Percentiles rank a stretch among this genome's conserved stretches.
These are phyloP conservation scores for Bostrychus sinensis DNA, from an alignment of 2,113 vertebrate species.

Conservation along the genomic window DNA sequence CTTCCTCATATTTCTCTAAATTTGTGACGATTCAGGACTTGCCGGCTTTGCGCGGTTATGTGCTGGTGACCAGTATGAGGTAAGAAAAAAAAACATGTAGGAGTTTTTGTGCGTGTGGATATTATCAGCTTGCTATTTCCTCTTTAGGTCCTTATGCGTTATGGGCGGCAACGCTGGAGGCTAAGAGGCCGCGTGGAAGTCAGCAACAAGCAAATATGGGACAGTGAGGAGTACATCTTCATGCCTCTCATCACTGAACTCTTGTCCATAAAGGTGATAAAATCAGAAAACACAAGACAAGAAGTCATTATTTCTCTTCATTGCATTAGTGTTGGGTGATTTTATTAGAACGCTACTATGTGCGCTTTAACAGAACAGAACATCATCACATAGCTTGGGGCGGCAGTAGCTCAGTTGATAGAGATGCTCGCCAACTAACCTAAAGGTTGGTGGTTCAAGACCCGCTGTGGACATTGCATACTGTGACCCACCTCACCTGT, in stretches of 20 bases:
- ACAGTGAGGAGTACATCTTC: conserved; percentile 96
- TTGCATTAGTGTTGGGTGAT: too few species aligned
- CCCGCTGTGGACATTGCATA: too few species aligned
- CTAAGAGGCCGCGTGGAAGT: conserved; percentile 93
- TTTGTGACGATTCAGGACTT: conserved; percentile 82
- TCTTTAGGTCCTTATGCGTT: conserved; percentile 94
- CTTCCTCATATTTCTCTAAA: too few species aligned
- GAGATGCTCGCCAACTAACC: too few species aligned
- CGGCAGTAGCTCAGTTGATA: too few species aligned
- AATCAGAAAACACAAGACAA: background rate
- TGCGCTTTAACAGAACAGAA: too few species aligned
- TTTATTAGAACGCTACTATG: too few species aligned
- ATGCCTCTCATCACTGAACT: conserved; percentile 94
- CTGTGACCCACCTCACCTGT: too few species aligned
- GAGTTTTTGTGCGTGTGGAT: background rate
- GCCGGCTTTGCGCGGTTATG: conserved; percentile 96
- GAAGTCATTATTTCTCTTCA: background rate
- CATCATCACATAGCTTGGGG: too few species aligned
- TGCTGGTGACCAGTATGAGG: conserved; percentile 98
- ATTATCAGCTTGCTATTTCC: conserved; percentile 2
- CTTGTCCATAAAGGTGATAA: conserved; percentile 94
- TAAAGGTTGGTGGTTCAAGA: too few species aligned
- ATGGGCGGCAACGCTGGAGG: conserved; percentile 96
- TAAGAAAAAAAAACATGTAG: conserved; percentile 57
- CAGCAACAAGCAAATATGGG: conserved; percentile 97